phyloP scores from a whole-genome alignment of 2,888 invertebrate species.

The Mesorhabditis sp. region DNA sequence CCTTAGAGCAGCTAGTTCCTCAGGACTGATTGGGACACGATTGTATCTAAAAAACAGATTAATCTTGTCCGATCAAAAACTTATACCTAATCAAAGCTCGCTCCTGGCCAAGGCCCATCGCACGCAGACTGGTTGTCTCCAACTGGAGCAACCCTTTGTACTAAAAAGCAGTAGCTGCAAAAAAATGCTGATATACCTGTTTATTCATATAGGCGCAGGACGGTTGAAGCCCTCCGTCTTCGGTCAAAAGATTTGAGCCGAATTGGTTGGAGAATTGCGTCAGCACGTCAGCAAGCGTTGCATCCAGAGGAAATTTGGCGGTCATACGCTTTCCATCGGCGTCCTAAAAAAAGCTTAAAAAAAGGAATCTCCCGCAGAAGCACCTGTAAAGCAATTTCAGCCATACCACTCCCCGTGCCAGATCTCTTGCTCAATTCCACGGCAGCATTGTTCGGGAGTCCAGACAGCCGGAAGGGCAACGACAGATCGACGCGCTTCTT shows the following conservation, averaged over 20 bases:
- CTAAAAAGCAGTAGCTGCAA: conserved; percentile 12
- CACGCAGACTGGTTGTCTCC: conserved; percentile 15
- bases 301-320: conserved; percentile 17
- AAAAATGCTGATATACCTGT: conserved; percentile 16
- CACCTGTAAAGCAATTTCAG: conserved; percentile 41
- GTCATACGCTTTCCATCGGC: conserved; percentile 21
- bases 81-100: conserved; percentile 17
- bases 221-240: conserved; percentile 22
- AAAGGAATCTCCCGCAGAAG: background rate
- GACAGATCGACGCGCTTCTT: conserved; percentile 76
- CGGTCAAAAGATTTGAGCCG: conserved; percentile 21
- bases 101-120: conserved; percentile 18
- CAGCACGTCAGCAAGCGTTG: conserved; percentile 25
- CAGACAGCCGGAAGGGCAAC: conserved; percentile 76
- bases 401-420: conserved; percentile 12
- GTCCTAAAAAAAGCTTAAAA: conserved; percentile 12
- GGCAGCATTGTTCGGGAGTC: conserved; percentile 83
- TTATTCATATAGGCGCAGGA: conserved; percentile 39
- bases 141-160: conserved; percentile 14
- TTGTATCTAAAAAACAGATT: background rate
- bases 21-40: too few relatives aligned
- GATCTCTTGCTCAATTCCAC: conserved; percentile 73
- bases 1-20: too few relatives aligned
- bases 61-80: background rate
- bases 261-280: conserved; percentile 19